Conservation (phyloP, 2,888 invertebrate genomes). For the Cheilosia grossa region DNA sequence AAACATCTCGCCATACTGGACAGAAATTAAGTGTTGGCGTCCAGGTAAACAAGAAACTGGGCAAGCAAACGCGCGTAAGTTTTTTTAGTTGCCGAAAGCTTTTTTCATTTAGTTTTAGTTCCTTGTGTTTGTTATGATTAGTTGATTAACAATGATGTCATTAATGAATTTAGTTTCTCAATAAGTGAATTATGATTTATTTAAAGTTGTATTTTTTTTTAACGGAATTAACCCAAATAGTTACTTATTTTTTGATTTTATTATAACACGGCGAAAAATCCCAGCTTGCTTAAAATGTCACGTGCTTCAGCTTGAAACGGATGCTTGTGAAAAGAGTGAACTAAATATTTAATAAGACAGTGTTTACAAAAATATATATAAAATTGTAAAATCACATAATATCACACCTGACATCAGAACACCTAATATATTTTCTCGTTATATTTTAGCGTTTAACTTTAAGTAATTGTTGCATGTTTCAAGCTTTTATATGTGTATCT, state of each 20-base stretch:
- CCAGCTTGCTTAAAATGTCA: constrained; percentile 52
- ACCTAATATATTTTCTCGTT: not conserved
- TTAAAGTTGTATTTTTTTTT: not conserved
- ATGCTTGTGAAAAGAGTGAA: constrained; percentile 40
- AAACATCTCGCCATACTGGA: constrained; percentile 94
- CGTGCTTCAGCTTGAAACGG: constrained; percentile 56
- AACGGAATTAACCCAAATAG: constrained; percentile 22
- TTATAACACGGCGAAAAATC: constrained; percentile 34
- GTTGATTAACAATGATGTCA: constrained; percentile 4
- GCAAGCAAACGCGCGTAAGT: constrained; percentile 88
- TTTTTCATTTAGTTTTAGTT: constrained; percentile 78
- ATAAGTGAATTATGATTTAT: constrained; percentile 21
- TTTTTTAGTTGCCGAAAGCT: constrained; percentile 84
- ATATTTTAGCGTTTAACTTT: not conserved
- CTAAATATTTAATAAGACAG: constrained; percentile 31
- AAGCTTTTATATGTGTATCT: constrained; percentile 8
- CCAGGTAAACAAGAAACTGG: constrained; percentile 90
- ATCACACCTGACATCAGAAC: constrained; percentile 9
- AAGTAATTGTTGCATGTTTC: constrained; percentile 23
- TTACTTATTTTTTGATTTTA: constrained; percentile 10
- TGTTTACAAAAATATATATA: constrained; percentile 19
- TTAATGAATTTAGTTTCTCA: constrained; percentile 14
- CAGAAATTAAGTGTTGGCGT: constrained; percentile 92
- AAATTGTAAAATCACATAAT: constrained; percentile 23
- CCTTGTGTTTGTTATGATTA: constrained; percentile 52